phyloP scores from a whole-genome alignment of 2,888 invertebrate species.

The Apamea anceps region DNA sequence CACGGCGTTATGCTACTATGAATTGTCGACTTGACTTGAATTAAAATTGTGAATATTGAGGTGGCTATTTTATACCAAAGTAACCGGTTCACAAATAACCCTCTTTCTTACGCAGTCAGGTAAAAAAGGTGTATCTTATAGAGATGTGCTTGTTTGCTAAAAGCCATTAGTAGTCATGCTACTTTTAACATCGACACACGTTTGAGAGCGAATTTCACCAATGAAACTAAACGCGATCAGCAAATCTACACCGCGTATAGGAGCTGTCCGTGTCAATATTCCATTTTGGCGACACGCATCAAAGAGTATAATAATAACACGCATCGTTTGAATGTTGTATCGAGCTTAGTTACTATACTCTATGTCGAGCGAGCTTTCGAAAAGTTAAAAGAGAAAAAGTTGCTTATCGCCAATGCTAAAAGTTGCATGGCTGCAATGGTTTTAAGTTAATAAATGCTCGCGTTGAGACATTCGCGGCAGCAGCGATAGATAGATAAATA shows the following conservation, averaged over 20 bases:
- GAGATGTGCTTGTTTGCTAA: neutral
- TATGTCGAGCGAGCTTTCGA: neutral
- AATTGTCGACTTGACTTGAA: neutral
- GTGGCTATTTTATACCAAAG: neutral
- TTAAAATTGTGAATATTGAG: neutral
- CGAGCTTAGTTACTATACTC: neutral
- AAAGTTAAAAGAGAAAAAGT: neutral
- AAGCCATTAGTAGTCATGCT: neutral
- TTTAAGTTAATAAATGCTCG: neutral
- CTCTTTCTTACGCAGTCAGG: neutral
- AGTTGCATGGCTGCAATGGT: neutral
- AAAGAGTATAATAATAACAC: no score
- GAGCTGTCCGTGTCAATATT: no score
- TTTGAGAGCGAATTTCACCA: no score
- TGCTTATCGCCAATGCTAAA: neutral
- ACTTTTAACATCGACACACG: neutral
- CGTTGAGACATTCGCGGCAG: neutral
- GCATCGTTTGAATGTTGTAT: neutral
- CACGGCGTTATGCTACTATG: neutral
- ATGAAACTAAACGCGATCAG: no score
- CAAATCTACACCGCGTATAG: no score
- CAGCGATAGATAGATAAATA: neutral
- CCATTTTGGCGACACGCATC: neutral
- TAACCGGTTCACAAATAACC: neutral
- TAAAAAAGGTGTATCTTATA: no score